Percentiles rank a stretch among this genome's conserved stretches.
Evolutionary conservation across 2,888 invertebrate species (phyloP).

Genomic region (Erebia epiphron): DNA sequence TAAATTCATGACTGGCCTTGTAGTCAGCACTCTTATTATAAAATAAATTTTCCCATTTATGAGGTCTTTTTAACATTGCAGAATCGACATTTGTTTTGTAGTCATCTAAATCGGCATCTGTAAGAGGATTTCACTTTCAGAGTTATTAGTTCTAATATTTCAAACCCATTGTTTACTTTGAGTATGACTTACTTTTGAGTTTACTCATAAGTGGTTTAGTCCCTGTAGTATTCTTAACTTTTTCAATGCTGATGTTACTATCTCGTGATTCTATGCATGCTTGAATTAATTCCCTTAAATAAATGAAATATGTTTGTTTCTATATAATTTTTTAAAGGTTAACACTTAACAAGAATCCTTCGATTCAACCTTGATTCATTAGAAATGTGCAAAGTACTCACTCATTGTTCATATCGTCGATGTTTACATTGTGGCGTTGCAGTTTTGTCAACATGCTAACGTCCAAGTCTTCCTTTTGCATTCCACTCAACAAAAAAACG

Average conservation of each 20-base stretch:
- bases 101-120: background rate
- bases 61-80: background rate
- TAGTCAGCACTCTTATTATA: background rate
- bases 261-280: slow-evolving; percentile 20
- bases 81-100: background rate
- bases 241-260: slow-evolving; percentile 17
- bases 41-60: background rate
- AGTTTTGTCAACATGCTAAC: slow-evolving; percentile 62
- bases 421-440: slow-evolving; percentile 63
- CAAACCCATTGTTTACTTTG: background rate
- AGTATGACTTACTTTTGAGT: slow-evolving; percentile 13
- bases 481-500: slow-evolving; percentile 68
- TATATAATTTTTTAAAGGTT: background rate
- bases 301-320: background rate
- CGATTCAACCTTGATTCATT: background rate
- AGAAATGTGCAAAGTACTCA: slow-evolving; percentile 48
- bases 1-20: background rate
- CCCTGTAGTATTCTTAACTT: background rate
- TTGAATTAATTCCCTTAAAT: slow-evolving; percentile 27
- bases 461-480: slow-evolving; percentile 72
- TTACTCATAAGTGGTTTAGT: slow-evolving; percentile 2
- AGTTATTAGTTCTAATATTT: background rate
- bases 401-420: slow-evolving; percentile 64
- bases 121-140: background rate
- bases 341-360: background rate